These are phyloP conservation scores for Dinothrombium tinctorium DNA, from an alignment of 1,140 invertebrate species.

Conservation along the genomic window DNA sequence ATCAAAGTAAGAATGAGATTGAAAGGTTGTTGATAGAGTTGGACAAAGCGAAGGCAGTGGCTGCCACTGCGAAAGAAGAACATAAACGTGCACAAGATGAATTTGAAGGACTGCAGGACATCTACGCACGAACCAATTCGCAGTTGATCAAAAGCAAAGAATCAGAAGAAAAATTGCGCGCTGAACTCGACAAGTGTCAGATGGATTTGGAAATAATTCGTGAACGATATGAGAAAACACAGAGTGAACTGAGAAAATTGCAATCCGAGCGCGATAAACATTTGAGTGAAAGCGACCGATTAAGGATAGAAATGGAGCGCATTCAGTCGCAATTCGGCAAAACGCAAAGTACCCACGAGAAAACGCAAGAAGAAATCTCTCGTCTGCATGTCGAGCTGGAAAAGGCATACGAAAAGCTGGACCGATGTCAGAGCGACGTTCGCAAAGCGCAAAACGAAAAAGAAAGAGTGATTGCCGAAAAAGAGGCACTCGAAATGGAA, in stretches of 20 bases:
- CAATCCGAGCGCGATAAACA: conserved; percentile 65
- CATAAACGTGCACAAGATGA: conserved; percentile 63
- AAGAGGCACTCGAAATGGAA: conserved; percentile 46
- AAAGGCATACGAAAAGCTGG: conserved; percentile 69
- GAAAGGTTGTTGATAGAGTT: conserved; percentile 57
- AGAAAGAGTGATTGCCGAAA: conserved; percentile 39
- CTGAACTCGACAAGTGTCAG: conserved; percentile 49
- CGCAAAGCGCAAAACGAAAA: conserved; percentile 50
- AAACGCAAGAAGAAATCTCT: conserved; percentile 59
- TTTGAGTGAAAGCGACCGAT: conserved; percentile 51
- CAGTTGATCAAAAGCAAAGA: conserved; percentile 63
- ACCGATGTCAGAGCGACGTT: conserved; percentile 52
- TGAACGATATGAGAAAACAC: conserved; percentile 67
- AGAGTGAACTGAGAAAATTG: conserved; percentile 40
- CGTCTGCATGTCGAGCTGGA: conserved; percentile 61
- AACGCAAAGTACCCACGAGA: conserved; percentile 53
- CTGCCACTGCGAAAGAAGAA: conserved; percentile 56
- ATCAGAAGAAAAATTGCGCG: conserved; percentile 67
- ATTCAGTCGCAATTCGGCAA: conserved; percentile 50
- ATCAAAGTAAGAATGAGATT: conserved; percentile 58
- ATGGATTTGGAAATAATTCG: conserved; percentile 58
- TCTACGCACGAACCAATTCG: conserved; percentile 56
- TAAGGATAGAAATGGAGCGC: conserved; percentile 40
- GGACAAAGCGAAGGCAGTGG: conserved; percentile 51
- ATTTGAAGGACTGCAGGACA: conserved; percentile 49